Conservation (phyloP, 1,140 invertebrate species). For the Papilio polytes region DNA sequence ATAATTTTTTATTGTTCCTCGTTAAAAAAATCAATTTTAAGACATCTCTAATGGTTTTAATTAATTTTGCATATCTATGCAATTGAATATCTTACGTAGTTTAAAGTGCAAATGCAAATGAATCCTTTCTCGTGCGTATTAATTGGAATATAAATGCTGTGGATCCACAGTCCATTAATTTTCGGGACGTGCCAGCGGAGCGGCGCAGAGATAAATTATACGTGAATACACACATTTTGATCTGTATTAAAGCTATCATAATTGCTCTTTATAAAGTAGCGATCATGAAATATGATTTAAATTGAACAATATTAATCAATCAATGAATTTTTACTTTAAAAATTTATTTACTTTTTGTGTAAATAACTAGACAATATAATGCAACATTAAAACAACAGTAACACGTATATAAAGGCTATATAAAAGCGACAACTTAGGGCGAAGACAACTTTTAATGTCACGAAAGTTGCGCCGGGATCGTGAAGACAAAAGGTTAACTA, state of each 20-base stretch:
- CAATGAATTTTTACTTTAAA: too few relatives aligned
- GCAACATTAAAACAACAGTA: too few relatives aligned
- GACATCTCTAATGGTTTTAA: too few relatives aligned
- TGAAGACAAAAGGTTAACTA: not conserved
- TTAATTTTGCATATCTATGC: too few relatives aligned
- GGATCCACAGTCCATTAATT: conserved; percentile 21
- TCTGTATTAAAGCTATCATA: not conserved
- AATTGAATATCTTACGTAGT: not conserved
- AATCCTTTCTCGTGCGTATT: conserved; percentile 5
- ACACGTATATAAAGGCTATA: not conserved
- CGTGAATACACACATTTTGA: not conserved
- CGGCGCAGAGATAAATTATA: not conserved
- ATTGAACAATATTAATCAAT: too few relatives aligned
- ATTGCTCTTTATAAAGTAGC: not conserved
- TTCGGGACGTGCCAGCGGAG: conserved; percentile 1
- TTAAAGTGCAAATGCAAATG: conserved; percentile 6
- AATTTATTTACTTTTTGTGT: too few relatives aligned
- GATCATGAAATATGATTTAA: not conserved
- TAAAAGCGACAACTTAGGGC: not conserved
- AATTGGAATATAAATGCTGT: conserved; percentile 21
- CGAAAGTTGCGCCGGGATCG: not conserved
- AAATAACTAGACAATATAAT: too few relatives aligned
- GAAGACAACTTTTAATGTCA: not conserved
- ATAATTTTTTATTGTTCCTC: too few relatives aligned
- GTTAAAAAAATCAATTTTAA: too few relatives aligned